phyloP scores from a whole-genome alignment of 2,797 vertebrate species.

The Esox masquinongy region DNA sequence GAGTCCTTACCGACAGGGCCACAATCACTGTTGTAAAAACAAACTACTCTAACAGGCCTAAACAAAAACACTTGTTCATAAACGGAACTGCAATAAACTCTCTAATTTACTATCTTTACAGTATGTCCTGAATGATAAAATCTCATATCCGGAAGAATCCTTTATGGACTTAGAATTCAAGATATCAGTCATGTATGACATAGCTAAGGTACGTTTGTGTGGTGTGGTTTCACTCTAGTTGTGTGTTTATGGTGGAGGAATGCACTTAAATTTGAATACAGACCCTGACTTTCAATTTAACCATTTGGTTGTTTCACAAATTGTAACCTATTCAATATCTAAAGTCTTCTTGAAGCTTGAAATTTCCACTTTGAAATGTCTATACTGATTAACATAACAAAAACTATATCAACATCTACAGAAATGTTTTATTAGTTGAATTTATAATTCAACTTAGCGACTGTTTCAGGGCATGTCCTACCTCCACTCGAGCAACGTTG shows the following conservation, averaged over 20 bases:
- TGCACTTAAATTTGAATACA: neutral
- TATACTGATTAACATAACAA: too few relatives aligned
- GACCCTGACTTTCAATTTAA: neutral
- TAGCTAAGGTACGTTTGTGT: conserved; percentile 83
- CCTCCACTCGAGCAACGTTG: conserved; percentile 90
- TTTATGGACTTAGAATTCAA: conserved; percentile 99
- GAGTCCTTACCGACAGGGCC: neutral
- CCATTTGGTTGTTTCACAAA: too few relatives aligned
- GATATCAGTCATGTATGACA: conserved; percentile 94
- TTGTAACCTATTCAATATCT: too few relatives aligned
- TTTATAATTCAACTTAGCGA: neutral
- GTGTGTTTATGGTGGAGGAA: neutral
- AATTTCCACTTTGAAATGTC: too few relatives aligned
- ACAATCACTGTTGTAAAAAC: neutral
- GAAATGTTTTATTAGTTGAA: too few relatives aligned
- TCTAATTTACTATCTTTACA: conserved; percentile 46
- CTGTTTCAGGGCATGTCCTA: conserved; percentile 91
- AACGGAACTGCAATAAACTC: conserved; percentile 6
- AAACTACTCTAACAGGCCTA: conserved; percentile 3
- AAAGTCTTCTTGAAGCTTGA: too few relatives aligned
- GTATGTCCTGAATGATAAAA: conserved; percentile 91
- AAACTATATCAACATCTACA: too few relatives aligned
- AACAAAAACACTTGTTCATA: conserved; percentile 1
- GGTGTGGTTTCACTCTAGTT: neutral
- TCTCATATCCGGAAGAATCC: conserved; percentile 92